These are phyloP conservation scores for Triops longicaudatus DNA, from an alignment of 1,140 invertebrate species.

Conservation along the genomic window DNA sequence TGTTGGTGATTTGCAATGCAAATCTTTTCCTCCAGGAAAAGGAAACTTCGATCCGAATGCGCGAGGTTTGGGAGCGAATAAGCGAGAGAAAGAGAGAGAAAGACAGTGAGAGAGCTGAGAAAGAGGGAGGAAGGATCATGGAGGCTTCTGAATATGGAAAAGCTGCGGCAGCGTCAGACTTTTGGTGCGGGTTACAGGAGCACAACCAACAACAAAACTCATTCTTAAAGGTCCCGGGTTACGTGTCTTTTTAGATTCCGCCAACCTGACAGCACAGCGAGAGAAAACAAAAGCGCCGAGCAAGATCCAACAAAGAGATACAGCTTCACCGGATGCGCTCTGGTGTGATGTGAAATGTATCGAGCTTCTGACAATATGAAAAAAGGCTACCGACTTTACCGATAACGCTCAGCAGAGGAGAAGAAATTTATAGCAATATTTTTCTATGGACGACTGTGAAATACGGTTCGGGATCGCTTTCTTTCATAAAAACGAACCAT, in stretches of 20 bases:
- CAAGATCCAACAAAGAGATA: conserved; percentile 3
- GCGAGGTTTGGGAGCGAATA: not conserved
- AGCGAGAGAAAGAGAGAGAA: not conserved
- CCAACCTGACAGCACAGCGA: not conserved
- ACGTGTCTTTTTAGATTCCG: conserved; percentile 1
- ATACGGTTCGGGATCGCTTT: not conserved
- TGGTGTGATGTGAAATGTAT: not conserved
- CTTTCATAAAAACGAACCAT: not conserved
- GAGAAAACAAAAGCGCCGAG: not conserved
- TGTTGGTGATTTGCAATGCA: conserved; percentile 5
- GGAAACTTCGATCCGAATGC: conserved; percentile 6
- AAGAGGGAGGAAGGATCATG: not conserved
- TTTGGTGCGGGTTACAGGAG: not conserved
- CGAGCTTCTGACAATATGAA: not conserved
- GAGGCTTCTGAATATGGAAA: conserved; percentile 9
- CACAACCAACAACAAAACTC: not conserved
- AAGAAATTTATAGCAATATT: conserved; percentile 12
- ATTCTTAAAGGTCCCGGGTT: not conserved
- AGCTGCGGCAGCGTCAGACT: conserved; percentile 5
- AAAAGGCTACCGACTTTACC: not conserved
- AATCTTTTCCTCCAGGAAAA: conserved; percentile 2
- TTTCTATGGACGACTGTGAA: conserved; percentile 3
- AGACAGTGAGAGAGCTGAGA: not conserved
- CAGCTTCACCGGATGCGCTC: not conserved
- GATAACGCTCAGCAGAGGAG: not conserved